Evolutionary conservation across 2,113 vertebrate genomes (phyloP).

Genomic region (Siniperca chuatsi): DNA sequence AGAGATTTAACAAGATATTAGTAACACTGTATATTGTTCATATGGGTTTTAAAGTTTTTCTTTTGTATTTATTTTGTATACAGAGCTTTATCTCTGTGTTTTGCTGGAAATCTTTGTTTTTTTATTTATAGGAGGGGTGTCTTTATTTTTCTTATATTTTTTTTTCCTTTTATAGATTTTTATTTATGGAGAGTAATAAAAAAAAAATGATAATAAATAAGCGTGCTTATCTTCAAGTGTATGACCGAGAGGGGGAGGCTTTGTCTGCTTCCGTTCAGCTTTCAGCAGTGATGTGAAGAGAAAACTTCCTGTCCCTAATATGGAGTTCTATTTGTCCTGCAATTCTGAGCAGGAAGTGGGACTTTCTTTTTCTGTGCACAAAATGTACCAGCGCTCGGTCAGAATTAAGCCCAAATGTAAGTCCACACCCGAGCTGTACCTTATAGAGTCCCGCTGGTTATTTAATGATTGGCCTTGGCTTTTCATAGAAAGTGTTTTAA

Average conservation of each 20-base stretch:
- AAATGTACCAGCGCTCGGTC: too few species aligned
- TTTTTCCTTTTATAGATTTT: conserved; percentile 59
- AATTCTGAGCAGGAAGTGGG: not conserved
- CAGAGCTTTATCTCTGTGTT: conserved; percentile 80
- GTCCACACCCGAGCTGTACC: not conserved
- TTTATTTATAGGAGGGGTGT: conserved; percentile 80
- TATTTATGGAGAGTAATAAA: conserved; percentile 82
- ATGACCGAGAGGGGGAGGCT: conserved; percentile 2
- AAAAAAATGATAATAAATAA: not conserved
- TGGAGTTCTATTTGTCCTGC: too few species aligned
- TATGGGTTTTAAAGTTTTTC: conserved; percentile 66
- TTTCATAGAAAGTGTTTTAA: not conserved
- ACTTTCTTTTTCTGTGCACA: not conserved
- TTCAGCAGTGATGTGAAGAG: conserved; percentile 24
- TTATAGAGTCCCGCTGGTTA: not conserved
- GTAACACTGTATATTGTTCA: conserved; percentile 84
- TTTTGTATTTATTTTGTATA: conserved; percentile 86
- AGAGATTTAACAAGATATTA: conserved; percentile 71
- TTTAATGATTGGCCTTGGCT: not conserved
- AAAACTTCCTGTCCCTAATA: not conserved
- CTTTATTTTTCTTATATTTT: conserved; percentile 44
- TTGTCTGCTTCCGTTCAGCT: conserved; percentile 37
- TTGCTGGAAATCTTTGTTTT: conserved; percentile 72
- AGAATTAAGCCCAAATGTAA: not conserved
- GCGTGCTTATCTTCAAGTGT: conserved; percentile 37